Base-by-base conservation (phyloP, 2,888 invertebrate genomes). In the Reticulitermes lucifugus region DNA sequence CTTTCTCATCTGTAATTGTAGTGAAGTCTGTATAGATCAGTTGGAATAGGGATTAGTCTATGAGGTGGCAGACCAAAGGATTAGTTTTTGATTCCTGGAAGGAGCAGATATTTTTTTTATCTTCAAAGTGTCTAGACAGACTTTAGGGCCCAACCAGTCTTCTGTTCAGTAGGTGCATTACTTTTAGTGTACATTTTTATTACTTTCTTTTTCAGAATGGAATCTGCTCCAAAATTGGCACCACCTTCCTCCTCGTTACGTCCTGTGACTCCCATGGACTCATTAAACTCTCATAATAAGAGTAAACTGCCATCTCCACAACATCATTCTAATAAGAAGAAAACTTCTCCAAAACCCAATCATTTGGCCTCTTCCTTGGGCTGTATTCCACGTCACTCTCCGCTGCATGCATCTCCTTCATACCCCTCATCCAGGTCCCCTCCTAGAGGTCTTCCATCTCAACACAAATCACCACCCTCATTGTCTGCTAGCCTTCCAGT, bases 341-440 rank as follows among this genome's bases (percentile, higher is more conserved):
- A 86, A 65, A 84, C 86, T n/a, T 86, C 87, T 25, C 85, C 87
- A 29, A 86, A 84, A 46, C 83, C 87, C 43, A 70, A 80, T 83
- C 73, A 79, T 55, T 59, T 75, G 80, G 22, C 87, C 83, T 79
- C 87, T 73, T 55, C 80, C 35, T 81, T 70, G 51, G 83, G 85
- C 25, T 83, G 85, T 71, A 86, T 92, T 89, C 92, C 93, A 86
- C 92, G 93, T 88, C 93, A 93, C 89, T 93, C 93, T 84, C 94
- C 93, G 55, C 90, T 93, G 87, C 93, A 93, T 88, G 93, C 93
- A 87, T 94, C 94, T 87, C 94, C 94, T 77, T 91, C 91, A 73
- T 89, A 89, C 87, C 88, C 88, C 14, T 87, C 84, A 87, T 87
- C 80, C 87, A 84, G 83, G 86, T 85, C 85, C 85, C 86, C 85